Evolutionary conservation across 2,113 vertebrate species (phyloP).

Genomic region (Triplophysa siluroides): DNA sequence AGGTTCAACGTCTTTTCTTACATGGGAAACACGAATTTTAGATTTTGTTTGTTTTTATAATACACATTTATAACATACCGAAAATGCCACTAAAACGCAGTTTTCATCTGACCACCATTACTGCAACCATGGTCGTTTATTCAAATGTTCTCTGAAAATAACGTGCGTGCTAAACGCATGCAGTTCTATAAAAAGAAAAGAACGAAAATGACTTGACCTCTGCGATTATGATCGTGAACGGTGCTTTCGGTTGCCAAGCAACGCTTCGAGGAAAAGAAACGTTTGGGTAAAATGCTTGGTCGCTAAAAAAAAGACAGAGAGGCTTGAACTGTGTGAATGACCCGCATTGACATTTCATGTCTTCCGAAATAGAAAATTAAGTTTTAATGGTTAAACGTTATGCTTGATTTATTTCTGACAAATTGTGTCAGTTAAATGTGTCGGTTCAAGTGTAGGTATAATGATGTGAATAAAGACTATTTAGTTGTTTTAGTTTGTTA

Average conservation of each 20-base stretch:
- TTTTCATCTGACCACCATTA: not conserved
- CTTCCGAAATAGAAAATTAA: no score
- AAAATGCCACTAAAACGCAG: no score
- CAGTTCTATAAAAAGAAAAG: not conserved
- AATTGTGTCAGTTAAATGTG: no score
- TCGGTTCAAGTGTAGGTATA: no score
- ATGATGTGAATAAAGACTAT: no score
- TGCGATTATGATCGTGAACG: not conserved
- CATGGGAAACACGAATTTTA: not conserved
- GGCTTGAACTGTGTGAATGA: not conserved
- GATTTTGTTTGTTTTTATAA: no score
- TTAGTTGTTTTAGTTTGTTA: no score
- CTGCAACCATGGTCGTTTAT: not conserved
- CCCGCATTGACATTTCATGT: not conserved
- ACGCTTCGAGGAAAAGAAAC: not conserved
- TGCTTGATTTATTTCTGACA: no score
- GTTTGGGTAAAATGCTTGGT: not conserved
- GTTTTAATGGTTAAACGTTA: no score
- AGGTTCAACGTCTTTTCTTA: not conserved
- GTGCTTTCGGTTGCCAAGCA: conserved; percentile 8
- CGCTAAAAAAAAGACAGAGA: not conserved
- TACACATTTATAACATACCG: no score
- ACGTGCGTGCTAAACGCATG: not conserved
- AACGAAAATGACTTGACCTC: conserved; percentile 17
- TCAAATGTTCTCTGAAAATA: not conserved